Evolutionary conservation across 2,113 vertebrate species (phyloP).

Genomic region (Caranx ignobilis): DNA sequence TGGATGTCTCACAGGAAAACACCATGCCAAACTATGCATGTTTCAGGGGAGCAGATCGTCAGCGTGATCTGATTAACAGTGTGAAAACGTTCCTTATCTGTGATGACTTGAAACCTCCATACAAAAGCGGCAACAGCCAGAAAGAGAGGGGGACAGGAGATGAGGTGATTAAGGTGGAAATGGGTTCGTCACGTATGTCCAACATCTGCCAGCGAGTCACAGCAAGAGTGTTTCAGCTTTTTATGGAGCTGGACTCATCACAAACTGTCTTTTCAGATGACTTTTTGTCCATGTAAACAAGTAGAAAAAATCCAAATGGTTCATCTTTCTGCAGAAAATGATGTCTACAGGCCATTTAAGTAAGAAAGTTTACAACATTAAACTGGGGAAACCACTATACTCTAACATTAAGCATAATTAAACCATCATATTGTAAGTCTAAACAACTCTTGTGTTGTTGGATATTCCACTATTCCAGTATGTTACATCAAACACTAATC

Average conservation of each 20-base stretch:
- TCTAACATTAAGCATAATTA: background rate
- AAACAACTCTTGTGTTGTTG: background rate
- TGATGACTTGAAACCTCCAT: constrained; percentile 80
- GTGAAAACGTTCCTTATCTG: constrained; percentile 83
- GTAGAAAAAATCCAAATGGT: no score
- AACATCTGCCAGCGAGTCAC: constrained; percentile 45
- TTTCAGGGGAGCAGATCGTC: constrained; percentile 68
- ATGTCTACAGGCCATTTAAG: background rate
- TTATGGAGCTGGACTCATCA: background rate
- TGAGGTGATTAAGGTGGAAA: constrained; percentile 55
- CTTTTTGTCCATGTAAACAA: background rate
- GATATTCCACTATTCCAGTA: no score
- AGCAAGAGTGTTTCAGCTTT: constrained; percentile 16
- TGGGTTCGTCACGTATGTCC: constrained; percentile 63
- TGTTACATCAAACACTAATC: no score
- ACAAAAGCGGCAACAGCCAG: constrained; percentile 57
- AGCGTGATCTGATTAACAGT: constrained; percentile 80
- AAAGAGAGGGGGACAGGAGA: constrained; percentile 46
- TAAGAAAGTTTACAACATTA: background rate
- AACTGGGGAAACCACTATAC: background rate
- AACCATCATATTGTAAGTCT: background rate
- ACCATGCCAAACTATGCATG: constrained; percentile 75
- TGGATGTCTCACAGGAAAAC: constrained; percentile 77
- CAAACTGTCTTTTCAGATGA: background rate
- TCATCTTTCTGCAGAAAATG: background rate